phyloP scores from a whole-genome alignment of 1,140 invertebrate species.

The Nebria ingens region DNA sequence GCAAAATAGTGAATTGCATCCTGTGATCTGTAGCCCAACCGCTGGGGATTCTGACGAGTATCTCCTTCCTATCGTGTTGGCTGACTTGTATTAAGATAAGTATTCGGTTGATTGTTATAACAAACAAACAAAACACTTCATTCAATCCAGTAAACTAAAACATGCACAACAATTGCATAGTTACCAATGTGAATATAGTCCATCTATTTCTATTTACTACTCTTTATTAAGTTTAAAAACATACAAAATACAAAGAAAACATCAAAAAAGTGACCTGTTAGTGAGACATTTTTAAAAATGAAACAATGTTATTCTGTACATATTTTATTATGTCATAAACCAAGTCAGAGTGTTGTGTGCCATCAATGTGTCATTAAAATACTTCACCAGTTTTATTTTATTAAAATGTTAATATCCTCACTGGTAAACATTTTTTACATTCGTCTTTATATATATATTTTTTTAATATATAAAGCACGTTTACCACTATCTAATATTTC shows the following conservation, averaged over 20 bases:
- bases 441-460: too few species aligned
- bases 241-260: too few species aligned
- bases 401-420: background rate
- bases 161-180: constrained; percentile 9
- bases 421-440: background rate
- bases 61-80: constrained; percentile 32
- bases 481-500: too few species aligned
- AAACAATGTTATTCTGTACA: background rate
- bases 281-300: background rate
- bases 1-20: constrained; percentile 32
- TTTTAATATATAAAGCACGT: too few species aligned
- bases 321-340: background rate
- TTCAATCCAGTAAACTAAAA: background rate
- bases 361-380: background rate
- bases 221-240: background rate
- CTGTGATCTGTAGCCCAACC: constrained; percentile 30
- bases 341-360: background rate
- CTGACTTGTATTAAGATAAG: constrained; percentile 31
- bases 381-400: background rate
- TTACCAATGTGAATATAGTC: constrained; percentile 10
- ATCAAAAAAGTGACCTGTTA: constrained; percentile 7
- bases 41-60: constrained; percentile 35
- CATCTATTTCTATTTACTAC: background rate
- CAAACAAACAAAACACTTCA: background rate
- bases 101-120: constrained; percentile 16